These are phyloP conservation scores for Arion vulgaris DNA, from an alignment of 1,140 invertebrate species.

Conservation along the genomic window DNA sequence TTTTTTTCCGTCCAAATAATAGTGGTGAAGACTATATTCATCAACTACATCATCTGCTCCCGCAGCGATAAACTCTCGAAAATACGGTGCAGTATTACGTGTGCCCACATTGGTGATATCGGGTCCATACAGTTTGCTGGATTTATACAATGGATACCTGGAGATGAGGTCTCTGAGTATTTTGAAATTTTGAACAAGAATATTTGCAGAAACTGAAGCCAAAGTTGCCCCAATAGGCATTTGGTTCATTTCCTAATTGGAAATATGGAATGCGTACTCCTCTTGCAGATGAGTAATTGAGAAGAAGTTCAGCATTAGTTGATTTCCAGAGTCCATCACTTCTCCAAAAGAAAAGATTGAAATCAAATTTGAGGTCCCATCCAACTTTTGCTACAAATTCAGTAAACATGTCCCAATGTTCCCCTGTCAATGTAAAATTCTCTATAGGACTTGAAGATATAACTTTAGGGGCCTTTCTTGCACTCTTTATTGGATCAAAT, in stretches of 20 bases:
- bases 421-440: conserved; percentile 12
- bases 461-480: no score
- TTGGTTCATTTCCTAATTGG: conserved; percentile 33
- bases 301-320: conserved; percentile 17
- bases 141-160: not conserved
- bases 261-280: not conserved
- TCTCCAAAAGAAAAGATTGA: conserved; percentile 22
- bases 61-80: no score
- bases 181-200: not conserved
- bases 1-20: not conserved
- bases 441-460: no score
- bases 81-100: no score
- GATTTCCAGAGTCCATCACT: conserved; percentile 17
- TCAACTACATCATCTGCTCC: no score
- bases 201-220: not conserved
- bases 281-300: conserved; percentile 15
- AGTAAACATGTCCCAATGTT: not conserved
- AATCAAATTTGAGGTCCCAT: conserved; percentile 32
- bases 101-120: not conserved
- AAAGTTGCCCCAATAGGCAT: conserved; percentile 13
- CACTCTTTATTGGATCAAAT: not conserved
- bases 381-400: not conserved
- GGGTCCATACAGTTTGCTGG: not conserved
- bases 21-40: no score
- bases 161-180: not conserved